phyloP scores from a whole-genome alignment of 2,797 vertebrate genomes.

The Sphaeramia orbicularis region DNA sequence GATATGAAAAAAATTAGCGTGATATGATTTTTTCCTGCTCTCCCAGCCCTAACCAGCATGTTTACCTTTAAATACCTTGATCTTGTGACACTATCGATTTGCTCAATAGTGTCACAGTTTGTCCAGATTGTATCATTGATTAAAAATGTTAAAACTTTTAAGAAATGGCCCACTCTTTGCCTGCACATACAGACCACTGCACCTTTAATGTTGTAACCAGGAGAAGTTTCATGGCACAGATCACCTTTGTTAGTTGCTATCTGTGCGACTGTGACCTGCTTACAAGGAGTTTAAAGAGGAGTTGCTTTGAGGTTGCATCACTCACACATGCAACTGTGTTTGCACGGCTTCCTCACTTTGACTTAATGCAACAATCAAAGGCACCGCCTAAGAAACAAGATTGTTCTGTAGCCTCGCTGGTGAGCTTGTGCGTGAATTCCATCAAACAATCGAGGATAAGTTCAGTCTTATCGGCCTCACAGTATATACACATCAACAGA shows the following conservation, averaged over 20 bases:
- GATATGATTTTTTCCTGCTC: no score
- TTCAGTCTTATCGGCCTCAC: conserved; percentile 49
- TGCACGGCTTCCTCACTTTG: conserved; percentile 67
- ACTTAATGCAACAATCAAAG: conserved; percentile 70
- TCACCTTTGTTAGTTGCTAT: conserved; percentile 58
- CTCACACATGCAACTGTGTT: conserved; percentile 71
- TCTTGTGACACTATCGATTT: no score
- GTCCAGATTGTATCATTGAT: no score
- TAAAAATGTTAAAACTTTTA: no score
- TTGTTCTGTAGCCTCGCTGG: conserved; percentile 24
- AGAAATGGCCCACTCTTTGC: no score
- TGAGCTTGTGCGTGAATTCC: conserved; percentile 25
- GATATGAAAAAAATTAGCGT: no score
- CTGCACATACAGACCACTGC: no score
- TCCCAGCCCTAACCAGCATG: no score
- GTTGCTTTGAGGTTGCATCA: conserved; percentile 80
- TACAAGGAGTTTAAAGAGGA: conserved; percentile 58
- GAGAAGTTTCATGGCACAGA: conserved; percentile 28
- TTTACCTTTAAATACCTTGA: no score
- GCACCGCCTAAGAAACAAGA: conserved; percentile 38
- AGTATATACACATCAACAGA: conserved; percentile 28
- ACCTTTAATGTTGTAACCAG: conserved; percentile 7
- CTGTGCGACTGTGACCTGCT: conserved; percentile 72
- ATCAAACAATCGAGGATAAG: conserved; percentile 34
- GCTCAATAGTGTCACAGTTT: no score